Evolutionary conservation across 2,797 vertebrate species (phyloP), one percentile per base, ranked within the genome.

Genomic region (Aselliscus stoliczkanus): DNA sequence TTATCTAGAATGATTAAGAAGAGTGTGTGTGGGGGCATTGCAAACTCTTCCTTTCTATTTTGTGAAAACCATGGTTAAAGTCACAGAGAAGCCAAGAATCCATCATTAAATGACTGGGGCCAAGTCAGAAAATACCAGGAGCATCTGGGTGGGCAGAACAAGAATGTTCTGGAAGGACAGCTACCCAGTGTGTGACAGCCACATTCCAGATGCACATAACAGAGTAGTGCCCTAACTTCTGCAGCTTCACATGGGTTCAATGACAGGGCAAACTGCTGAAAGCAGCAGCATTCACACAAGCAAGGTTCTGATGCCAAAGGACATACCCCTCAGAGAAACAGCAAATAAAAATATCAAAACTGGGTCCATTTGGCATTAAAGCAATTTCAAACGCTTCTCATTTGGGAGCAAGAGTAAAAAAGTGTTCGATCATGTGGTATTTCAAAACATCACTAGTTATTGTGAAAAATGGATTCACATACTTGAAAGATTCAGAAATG

Each of bases 401-500:
- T 80, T 93, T 70, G 64, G 70, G 94, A 93, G 62, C 20, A n/a
- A 89, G 42, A 92, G 25, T 90, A 64, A 93, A 42, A 42, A 42
- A 42, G 42, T 42, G 42, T 42, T 42, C 5, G n/a, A n/a, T n/a
- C n/a, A n/a, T n/a, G n/a, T 76, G 37, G 34, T 34, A n/a, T 90
- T 82, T 97, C 42, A 93, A 90, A 95, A 88, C 31, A 23, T 44
- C 56, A 79, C 29, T 3, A 42, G 23, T 72, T 96, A 42, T 42
- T 94, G 88, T 91, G 91, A 80, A 27, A 85, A 85, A 94, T 56
- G 37, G 25, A 90, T 56, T 90, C 47, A 92, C n/a, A 76, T 83
- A 83, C 12, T 54, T 85, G 91, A 76, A 86, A 94, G 77, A 34
- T 21, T 4, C 17, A 93, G 2, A 82, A 73, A 47, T 90, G 10